phyloP scores from a whole-genome alignment of 2,888 invertebrate species.

The Noctua comes region DNA sequence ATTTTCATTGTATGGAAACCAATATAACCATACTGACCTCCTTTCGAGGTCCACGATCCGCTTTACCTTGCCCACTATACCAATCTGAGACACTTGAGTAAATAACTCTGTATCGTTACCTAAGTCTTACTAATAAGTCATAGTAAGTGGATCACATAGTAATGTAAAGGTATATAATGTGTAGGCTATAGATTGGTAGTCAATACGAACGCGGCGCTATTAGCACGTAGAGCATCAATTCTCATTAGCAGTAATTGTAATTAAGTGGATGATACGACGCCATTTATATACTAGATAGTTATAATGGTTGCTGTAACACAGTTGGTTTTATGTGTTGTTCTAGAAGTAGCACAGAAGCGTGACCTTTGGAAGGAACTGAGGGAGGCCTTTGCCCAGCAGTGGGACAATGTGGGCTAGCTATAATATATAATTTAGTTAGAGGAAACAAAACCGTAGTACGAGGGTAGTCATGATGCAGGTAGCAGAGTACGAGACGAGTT shows the following conservation, averaged over 20 bases:
- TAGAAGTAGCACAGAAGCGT: no score
- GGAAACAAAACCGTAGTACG: not conserved
- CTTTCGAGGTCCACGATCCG: not conserved
- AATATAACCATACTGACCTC: not conserved
- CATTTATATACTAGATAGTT: conserved; percentile 19
- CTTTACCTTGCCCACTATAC: not conserved
- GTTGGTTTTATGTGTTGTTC: not conserved
- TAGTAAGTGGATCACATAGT: conserved; percentile 14
- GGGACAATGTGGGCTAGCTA: no score
- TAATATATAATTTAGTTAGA: not conserved
- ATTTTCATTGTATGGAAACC: not conserved
- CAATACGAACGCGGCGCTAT: conserved; percentile 7
- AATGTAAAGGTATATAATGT: not conserved
- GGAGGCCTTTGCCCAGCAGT: no score
- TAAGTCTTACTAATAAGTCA: not conserved
- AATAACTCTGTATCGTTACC: not conserved
- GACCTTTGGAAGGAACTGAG: no score
- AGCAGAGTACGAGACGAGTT: not conserved
- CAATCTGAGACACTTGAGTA: conserved; percentile 11
- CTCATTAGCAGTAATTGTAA: conserved; percentile 46
- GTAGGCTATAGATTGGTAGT: conserved; percentile 1
- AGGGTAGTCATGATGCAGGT: not conserved
- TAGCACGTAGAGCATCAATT: conserved; percentile 42
- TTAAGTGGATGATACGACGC: conserved; percentile 27
- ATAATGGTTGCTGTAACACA: not conserved